Conservation (phyloP, 64 coral and sea anemone genomes). For the Acropora yongei region DNA sequence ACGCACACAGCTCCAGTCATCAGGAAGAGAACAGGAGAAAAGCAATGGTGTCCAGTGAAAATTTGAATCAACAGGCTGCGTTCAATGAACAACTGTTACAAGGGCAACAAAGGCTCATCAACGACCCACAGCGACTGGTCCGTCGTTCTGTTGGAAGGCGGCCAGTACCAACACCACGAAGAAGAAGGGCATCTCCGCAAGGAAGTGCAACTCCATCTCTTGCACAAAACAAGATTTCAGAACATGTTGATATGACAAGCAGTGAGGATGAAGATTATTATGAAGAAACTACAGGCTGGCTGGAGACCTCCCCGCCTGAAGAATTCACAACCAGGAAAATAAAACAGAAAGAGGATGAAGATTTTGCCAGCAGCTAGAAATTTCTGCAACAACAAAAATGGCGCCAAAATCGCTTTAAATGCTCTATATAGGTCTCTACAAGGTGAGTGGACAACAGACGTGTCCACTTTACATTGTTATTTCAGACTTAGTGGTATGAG, state of each 20-base stretch:
- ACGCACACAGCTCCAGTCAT: neutral
- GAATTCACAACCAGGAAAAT: neutral
- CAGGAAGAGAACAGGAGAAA: neutral
- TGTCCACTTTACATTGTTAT: too few species aligned
- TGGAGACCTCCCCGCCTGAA: neutral
- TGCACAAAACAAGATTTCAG: neutral
- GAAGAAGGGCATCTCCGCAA: neutral
- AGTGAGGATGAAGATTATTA: neutral
- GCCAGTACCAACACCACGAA: slow-evolving; percentile 32
- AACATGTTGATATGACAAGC: neutral
- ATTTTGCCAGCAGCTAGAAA: neutral
- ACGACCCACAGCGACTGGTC: neutral
- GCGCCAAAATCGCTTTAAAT: too few species aligned
- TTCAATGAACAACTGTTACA: neutral
- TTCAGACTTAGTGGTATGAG: too few species aligned
- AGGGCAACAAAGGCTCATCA: neutral
- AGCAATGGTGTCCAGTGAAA: neutral
- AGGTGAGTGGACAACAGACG: too few species aligned
- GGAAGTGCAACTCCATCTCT: neutral
- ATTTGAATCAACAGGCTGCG: neutral
- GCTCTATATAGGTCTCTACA: too few species aligned
- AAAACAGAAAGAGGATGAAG: neutral
- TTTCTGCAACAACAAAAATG: neutral
- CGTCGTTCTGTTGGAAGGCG: slow-evolving; percentile 4
- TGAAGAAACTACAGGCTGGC: neutral